Base-by-base conservation (phyloP, 2,797 vertebrate species). In the Phoebastria nigripes region DNA sequence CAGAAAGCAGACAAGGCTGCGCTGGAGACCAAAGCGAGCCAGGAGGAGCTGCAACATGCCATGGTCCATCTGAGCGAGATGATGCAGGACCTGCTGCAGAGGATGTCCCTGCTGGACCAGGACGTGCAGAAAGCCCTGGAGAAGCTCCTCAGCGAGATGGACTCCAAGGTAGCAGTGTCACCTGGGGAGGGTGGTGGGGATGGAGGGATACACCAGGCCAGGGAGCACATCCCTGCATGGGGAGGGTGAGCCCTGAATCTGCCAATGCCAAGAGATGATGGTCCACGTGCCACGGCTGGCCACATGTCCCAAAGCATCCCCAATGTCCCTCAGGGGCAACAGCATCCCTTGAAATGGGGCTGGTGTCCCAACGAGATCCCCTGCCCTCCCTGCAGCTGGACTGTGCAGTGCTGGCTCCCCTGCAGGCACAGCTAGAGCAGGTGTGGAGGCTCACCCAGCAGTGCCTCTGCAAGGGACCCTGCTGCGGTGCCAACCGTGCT, bases 1-100 rank as follows among this genome's bases (percentile, higher is more conserved):
- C 91, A 98, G 98, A 98, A 98, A 97, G 97, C 96, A 4, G 97
- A 98, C 61, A 96, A 56, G 63, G 89, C 94, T 4, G 59, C 8
- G 0, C n/a, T 97, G 87, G 97, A 97, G 13, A 59, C 82, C 37
- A 98, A 97, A 80, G 97, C 62, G 1, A 98, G 59, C 90, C 85
- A 94, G 10, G 49, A 52, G 3, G 96, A 98, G 69, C 90, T 98
- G 92, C 96, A 98, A 59, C 19, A 15, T 0, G 49, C 94, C 29
- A 90, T 91, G 1, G 15, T 21, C 31, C 96, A 97, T 63, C 84
- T 98, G 77, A 98, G 88, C 0, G 59, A 97, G 59, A 90, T 97
- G 81, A 90, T 98, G 58, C 97, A 97, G 35, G 83, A 96, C 10
- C 41, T 98, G 51, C 76, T 98, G 7, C 84, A 97, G 71, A 98